Percentiles rank a stretch among this genome's conserved stretches.
Conservation (phyloP, 2,888 invertebrate species). For the Pseudococcus jackbeardsleyi region DNA sequence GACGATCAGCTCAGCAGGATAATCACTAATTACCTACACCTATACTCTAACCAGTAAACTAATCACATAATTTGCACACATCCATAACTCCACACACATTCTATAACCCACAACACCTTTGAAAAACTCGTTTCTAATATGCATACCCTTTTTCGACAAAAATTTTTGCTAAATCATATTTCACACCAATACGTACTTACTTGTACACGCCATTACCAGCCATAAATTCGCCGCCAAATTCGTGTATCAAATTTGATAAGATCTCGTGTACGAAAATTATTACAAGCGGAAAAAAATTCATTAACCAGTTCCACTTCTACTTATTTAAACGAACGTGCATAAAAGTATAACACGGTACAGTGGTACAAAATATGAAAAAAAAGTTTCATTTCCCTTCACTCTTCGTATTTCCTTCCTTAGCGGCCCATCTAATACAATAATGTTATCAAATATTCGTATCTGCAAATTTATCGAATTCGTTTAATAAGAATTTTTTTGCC, state of each 20-base stretch:
- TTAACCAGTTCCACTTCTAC: background rate
- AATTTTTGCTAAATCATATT: background rate
- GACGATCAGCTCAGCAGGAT: no score
- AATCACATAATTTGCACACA: no score
- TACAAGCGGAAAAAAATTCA: conserved; percentile 13
- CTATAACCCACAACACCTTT: background rate
- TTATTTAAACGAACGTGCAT: background rate
- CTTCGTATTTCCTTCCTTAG: background rate
- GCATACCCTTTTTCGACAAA: background rate
- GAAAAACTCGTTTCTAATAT: background rate
- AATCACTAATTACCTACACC: no score
- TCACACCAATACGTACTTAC: background rate
- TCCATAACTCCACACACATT: background rate
- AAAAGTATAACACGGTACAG: background rate
- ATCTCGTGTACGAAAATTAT: conserved; percentile 6
- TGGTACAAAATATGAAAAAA: no score
- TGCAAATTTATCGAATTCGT: background rate
- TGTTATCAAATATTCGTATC: background rate
- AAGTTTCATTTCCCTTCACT: no score
- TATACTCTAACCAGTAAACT: no score
- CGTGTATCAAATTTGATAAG: conserved; percentile 12
- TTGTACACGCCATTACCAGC: background rate
- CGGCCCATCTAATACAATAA: background rate
- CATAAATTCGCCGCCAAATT: conserved; percentile 7
- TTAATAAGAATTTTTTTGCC: background rate